Evolutionary conservation across 2,888 invertebrate species (phyloP), one percentile per base, ranked within the genome.

Genomic region (Dasysyrphus tricinctus): DNA sequence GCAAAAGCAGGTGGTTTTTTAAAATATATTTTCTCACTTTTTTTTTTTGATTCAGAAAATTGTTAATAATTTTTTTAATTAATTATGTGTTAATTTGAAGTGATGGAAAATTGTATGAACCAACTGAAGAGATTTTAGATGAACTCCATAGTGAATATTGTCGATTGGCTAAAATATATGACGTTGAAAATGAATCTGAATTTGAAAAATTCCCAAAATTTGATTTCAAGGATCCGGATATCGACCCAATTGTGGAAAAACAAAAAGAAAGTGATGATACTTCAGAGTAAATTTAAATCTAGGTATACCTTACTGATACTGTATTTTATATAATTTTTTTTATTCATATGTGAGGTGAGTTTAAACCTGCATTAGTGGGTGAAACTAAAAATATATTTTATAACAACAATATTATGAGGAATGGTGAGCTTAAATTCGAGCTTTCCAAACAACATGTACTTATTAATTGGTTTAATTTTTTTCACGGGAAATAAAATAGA

Each of bases 61-160:
- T 11, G 14, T 7, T 39, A 24, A 3, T 24, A 44, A 4, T n/a
- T n/a, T 63, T 32, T n/a, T 24, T 24, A 24, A 24, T 24, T 24
- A 24, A 24, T 24, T 2, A 24, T 24, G 3, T 24, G 3, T 3
- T 2, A 24, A 24, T 24, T 24, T 42, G 2, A 59, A 76, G 75
- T 32, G 75, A 44, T 7, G 75, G 75, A 34, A 56, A 65, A 65
- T 19, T 76, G 42, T 39, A 47, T 32, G 75, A 76, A 56, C 75
- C 75, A n/a, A 67, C 54, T 6, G 34, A 39, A 24, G 54, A 76
- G 3, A 67, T 76, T 5, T 14, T 67, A n/a, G 14, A 57, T 2
- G 65, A 76, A 44, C 56, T 76, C 1, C 16, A 76, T 0, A 24
- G 4, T 3, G 75, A 56, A 44, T 65, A 34, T 39, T 39, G 24